These are phyloP conservation scores for Coelogynopora nodosa DNA, from an alignment of 2,888 invertebrate species.

Conservation along the genomic window DNA sequence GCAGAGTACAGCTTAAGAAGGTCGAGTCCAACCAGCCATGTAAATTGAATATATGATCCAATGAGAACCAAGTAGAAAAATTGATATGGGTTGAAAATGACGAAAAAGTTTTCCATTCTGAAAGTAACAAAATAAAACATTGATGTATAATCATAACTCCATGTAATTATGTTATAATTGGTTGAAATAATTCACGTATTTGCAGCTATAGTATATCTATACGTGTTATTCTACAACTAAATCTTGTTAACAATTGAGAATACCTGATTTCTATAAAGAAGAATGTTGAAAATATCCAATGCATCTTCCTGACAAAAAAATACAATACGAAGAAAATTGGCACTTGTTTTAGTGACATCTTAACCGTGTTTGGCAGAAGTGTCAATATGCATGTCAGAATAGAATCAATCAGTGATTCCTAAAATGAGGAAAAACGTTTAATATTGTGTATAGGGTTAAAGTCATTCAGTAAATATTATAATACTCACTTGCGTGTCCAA, in stretches of 20 bases:
- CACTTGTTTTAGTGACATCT: not conserved
- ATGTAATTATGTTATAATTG: too few relatives aligned
- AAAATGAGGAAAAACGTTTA: not conserved
- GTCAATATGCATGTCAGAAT: not conserved
- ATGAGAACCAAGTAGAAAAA: not conserved
- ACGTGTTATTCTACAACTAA: not conserved
- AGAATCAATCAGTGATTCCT: not conserved
- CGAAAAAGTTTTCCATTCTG: not conserved
- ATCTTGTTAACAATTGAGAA: not conserved
- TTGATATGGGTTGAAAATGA: not conserved
- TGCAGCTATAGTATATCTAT: too few relatives aligned
- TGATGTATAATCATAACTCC: too few relatives aligned
- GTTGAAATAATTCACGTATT: too few relatives aligned
- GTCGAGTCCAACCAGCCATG: not conserved
- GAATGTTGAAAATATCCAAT: not conserved
- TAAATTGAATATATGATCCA: conserved; percentile 5
- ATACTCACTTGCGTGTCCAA: not conserved
- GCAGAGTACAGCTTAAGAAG: not conserved
- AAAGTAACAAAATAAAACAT: too few relatives aligned
- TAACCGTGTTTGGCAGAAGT: not conserved
- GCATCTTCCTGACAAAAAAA: not conserved
- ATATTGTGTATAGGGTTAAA: not conserved
- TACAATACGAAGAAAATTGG: not conserved
- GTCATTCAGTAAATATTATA: not conserved
- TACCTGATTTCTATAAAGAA: conserved; percentile 2